Evolutionary conservation across 2,113 vertebrate species (phyloP), one percentile per base, ranked within the genome.

Genomic region (Engraulis encrasicolus): DNA sequence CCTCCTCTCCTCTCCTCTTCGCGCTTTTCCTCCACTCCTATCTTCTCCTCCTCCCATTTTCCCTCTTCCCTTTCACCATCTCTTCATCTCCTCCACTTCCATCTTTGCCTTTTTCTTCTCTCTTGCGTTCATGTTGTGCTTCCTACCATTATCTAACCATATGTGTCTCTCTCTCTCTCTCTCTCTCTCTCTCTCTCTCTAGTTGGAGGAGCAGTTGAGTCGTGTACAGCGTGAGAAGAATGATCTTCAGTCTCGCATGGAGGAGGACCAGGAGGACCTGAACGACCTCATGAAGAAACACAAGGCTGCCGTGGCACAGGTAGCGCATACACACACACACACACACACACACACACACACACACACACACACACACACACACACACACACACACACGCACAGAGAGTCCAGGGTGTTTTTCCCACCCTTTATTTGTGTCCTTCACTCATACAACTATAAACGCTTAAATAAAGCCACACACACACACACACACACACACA

Each of bases 261-360:
- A 99, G 87, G 98, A 99, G 82, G 98, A 99, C 88, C 98, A 99
- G 91, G 98, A 99, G 87, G 98, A 99, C 92, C 95, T 99, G 90
- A 99, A 99, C 0, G 98, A 99, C 87, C 95, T 99, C 87, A 98
- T 99, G 97, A 99, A 99, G 95, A 99, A 99, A 86, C 98, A 99
- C 92, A 99, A 99, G 90, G 96, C 97, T 0, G 95, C 97, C 0
- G 97, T 99, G 82, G 94, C 97, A 34, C 98, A 99, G 98, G 98
- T 99, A 90, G 91, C 27, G 15, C 23, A 31, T 14, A 74, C 66
- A 74, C 66, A 74, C 66, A 74, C 66, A 34, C 58, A 74, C 12
- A 74, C 61, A 15, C 61, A 71, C 27, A 71, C 58, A 54, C 9
- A 12, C 6, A 23, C 45, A 78, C 82, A 52, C 48, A 54, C 31